Evolutionary conservation across 2,113 vertebrate genomes (phyloP).

Genomic region (Phylloscopus trochilus): DNA sequence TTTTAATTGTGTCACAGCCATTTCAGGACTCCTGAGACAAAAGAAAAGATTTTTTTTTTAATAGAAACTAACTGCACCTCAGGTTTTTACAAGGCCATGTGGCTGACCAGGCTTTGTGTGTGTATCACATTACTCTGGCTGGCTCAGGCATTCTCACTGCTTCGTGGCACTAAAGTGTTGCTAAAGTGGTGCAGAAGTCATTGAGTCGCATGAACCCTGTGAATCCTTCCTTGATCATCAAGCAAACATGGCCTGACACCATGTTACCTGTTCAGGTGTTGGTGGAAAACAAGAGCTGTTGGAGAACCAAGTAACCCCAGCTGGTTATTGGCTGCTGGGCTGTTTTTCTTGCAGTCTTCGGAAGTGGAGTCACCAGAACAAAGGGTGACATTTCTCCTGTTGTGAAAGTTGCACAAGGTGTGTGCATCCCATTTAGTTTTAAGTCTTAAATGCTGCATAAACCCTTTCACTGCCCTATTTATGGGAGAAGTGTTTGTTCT

Average conservation of each 20-base stretch:
- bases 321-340: background rate
- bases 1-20: background rate
- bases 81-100: background rate
- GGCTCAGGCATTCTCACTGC: background rate
- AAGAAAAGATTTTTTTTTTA: background rate
- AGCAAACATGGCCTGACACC: background rate
- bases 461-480: background rate
- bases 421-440: background rate
- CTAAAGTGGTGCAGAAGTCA: background rate
- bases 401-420: background rate
- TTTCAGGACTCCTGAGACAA: background rate
- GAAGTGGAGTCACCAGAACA: accelerated
- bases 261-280: background rate
- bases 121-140: background rate
- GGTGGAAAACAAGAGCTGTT: background rate
- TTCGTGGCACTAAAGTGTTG: background rate
- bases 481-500: background rate
- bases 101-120: background rate
- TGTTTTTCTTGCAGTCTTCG: background rate
- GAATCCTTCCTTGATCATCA: background rate
- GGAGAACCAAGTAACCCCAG: background rate
- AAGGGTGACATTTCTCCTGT: background rate
- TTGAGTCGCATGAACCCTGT: background rate
- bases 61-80: slow-evolving; percentile 11
- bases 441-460: background rate